Base-by-base conservation (phyloP, 2,888 invertebrate species). In the Eurytoma californica region DNA sequence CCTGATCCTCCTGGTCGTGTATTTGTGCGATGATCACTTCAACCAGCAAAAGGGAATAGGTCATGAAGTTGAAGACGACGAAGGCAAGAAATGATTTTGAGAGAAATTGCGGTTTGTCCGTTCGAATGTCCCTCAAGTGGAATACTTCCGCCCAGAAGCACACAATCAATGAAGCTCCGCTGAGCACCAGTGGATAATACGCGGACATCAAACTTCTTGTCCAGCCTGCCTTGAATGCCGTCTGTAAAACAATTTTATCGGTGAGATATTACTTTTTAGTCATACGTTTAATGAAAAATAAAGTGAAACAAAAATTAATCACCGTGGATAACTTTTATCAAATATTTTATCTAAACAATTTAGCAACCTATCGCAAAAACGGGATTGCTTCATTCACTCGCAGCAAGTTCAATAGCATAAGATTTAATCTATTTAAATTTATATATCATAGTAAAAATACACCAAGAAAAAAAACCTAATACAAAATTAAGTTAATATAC, bases 141-240 rank as follows among this genome's bases (percentile, higher is more conserved):
- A 97, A 97, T 68, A 97, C 95, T 94, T 97, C 97, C 58, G 97
- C 97, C 97, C 97, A 97, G 90, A 97, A 96, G 91, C 97, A 97
- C 83, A 97, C 97, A 84, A 97, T 95, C 80, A 97, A 92, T 0
- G 97, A 97, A 0, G 97, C 95, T 72, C 97, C 96, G 13, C 97
- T 96, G 92, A 97, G 93, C 78, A 97, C 92, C 63, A 97, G 92
- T 0, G 97, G 97, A 91, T 97, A 97, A 91, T 97, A 97, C 0
- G 97, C 97, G 30, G 96, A 96, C 85, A 97, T 93, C 63, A 97
- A 92, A 88, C 96, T 96, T 80, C 95, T 94, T 13, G 97, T 95
- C 97, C 97, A 97, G 83, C 95, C 94, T 85, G 95, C 95, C 90
- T 94, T 94, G 88, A 95, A 94, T 83, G 94, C 94, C 84, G 95